Evolutionary conservation across 2,888 invertebrate genomes (phyloP), one percentile per base, ranked within the genome.

Genomic region (Ophioninae sp.): DNA sequence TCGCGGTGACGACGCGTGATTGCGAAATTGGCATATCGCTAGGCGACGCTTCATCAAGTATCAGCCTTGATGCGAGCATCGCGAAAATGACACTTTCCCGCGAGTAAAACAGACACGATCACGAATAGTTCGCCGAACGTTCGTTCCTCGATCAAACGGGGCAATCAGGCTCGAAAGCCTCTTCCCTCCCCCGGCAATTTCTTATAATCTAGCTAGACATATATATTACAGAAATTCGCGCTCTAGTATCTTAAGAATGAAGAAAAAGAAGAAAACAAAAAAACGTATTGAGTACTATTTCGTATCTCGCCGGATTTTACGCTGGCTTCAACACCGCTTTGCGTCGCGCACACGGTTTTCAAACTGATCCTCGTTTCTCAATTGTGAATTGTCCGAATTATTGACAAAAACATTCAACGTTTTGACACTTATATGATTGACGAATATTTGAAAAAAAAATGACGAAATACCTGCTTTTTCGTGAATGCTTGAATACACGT

Each of bases 1-100:
- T 58, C 68, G 68, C 51, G 51, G 30, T 68, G 51, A 71, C 56
- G 30, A 71, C 8, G 56, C 17, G 41, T 61, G 59, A 59, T 41
- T 61, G 58, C 39, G 9, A 61, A 72, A 72, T 61, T 41, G 22
- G 17, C 59, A 72, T 20, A 39, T 39, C 22, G 72, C 72, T 61
- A 17, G 22, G 41, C 22, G 22, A 41, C 22, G 59, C 72, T 6
- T 59, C 13, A 17, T 9, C 51, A 51, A 13, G 13, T 13, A 51
- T 1, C 51, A 51, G 51, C 51, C 51, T 51, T 51, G 17, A 51
- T 51, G 13, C 51, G 10, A 13, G 51, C 51, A 51, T 17, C 10
- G 51, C 51, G 41, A 9, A 6, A 41, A 41, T 41, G 51, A 51
- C 44, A 13, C 10, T 44, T 44, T 44, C 2, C 10, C 44, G 44